Evolutionary conservation across 2,888 invertebrate species (phyloP).

Genomic region (Onchidella celtica): DNA sequence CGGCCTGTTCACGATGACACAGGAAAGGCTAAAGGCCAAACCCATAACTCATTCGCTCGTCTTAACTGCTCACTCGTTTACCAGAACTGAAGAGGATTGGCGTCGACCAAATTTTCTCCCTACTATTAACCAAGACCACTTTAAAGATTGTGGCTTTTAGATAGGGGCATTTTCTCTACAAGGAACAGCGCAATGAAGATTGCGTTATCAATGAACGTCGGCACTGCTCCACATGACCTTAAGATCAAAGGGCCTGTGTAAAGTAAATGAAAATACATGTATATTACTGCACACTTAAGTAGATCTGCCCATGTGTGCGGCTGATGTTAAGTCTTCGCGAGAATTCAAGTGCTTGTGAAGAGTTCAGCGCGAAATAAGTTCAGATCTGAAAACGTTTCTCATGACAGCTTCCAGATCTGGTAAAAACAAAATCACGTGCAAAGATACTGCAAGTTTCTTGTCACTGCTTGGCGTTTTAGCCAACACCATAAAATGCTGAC

Average conservation of each 20-base stretch:
- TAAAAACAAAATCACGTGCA: no score
- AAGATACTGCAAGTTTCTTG: no score
- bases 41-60: constrained; percentile 3
- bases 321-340: no score
- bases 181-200: neutral
- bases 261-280: neutral
- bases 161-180: neutral
- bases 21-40: neutral
- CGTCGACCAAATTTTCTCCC: constrained; percentile 7
- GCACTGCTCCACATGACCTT: neutral
- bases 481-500: no score
- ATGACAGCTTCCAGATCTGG: no score
- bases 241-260: neutral
- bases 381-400: no score
- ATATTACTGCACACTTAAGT: neutral
- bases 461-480: no score
- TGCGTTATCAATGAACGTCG: constrained; percentile 2
- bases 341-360: no score
- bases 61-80: constrained; percentile 3
- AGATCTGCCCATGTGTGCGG: no score
- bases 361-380: no score
- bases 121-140: neutral
- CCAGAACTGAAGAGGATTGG: constrained; percentile 10
- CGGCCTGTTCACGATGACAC: no score
- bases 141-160: constrained; percentile 3